Base-by-base conservation (phyloP, 2,797 vertebrate species). In the Microctenopoma lineatum region DNA sequence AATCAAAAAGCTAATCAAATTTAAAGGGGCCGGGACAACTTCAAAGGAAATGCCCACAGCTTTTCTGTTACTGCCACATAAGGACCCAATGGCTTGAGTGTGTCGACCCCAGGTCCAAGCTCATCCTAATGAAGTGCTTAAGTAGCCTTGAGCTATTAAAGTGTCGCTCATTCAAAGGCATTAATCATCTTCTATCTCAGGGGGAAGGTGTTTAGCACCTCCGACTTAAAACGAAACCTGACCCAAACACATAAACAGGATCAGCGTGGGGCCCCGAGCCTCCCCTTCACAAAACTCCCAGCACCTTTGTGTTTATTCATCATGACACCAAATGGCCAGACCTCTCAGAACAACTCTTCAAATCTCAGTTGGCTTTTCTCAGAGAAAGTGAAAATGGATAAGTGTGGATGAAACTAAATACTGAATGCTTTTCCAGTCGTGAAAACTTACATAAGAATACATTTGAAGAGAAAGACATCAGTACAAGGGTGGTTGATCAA, bases 301-400 rank as follows among this genome's bases (percentile, higher is more conserved):
- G 82, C 91, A 88, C 90, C 90, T 92, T 89, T 84, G 87, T 92
- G 93, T 94, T 93, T 93, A 93, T 93, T 94, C 91, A 91, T 75
- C 85, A 60, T 86, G 75, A 58, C 69, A 69, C 88, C 94, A 95
- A 94, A 94, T 94, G 94, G 93, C 65, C 69, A 76, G 56, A 66
- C 54, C 7, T 52, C 57, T 64, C 61, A 63, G 75, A 73, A 12
- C 65, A 42, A 39, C 68, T 41, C 66, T 68, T 67, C 50, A 72
- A 78, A 61, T 13, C 78, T 61, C 79, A 36, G 41, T 60, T 55
- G 36, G 47, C 66, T 64, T 62, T 36, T 64, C 58, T 74, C 60
- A 69, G 18, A 47, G 18, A 51, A 44, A 57, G 14, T 51, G 0
- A 6, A 34, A 44, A 10, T 2, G 26, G 54, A 7, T 25, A 27